Conservation (phyloP, 2,888 invertebrate species). For the Caenorhabditis sinica region DNA sequence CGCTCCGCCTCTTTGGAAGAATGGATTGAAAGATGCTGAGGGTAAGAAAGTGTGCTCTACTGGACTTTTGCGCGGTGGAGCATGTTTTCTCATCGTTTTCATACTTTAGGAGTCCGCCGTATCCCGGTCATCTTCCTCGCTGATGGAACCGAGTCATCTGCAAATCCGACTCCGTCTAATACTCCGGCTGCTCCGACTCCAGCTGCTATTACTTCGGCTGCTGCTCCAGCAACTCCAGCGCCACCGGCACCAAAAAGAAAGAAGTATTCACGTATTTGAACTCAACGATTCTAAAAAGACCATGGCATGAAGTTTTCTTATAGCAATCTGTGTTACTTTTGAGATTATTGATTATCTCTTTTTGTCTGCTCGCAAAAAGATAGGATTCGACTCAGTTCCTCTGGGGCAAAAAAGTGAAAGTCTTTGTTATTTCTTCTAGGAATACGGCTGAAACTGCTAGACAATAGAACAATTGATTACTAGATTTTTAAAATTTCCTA, state of each 20-base stretch:
- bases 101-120: conserved; percentile 24
- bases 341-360: neutral
- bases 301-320: neutral
- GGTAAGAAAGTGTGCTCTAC: conserved; percentile 2
- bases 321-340: neutral
- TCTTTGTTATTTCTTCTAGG: too few species aligned
- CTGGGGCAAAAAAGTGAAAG: too few species aligned
- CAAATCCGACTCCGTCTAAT: too few species aligned
- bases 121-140: conserved; percentile 18
- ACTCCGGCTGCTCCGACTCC: neutral
- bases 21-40: conserved; percentile 26
- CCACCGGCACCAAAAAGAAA: neutral
- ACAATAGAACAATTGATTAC: too few species aligned
- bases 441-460: too few species aligned
- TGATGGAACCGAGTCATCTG: neutral
- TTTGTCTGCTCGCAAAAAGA: too few species aligned
- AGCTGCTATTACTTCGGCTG: neutral
- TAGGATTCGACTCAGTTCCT: too few species aligned
- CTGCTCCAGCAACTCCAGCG: neutral
- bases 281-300: neutral
- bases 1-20: conserved; percentile 37
- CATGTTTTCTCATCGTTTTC: neutral
- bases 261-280: neutral
- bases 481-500: too few species aligned
- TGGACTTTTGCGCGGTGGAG: neutral